A percentile compares a stretch with the other conserved stretches of the same genome.
phyloP scores from a whole-genome alignment of 1,140 invertebrate genomes.

The Cyclargus thomasi region DNA sequence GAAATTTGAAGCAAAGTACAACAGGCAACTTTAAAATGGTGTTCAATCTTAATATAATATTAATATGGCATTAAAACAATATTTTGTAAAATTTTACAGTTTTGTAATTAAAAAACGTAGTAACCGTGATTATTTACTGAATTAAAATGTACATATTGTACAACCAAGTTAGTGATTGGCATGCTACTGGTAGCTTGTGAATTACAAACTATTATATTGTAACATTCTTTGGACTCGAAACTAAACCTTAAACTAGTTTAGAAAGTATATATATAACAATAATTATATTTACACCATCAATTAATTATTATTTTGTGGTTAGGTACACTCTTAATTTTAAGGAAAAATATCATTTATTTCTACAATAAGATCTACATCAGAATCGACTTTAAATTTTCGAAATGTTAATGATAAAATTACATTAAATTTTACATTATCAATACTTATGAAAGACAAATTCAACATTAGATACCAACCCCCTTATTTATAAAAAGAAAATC shows the following conservation, averaged over 20 bases:
- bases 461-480: constrained; percentile 16
- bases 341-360: neutral
- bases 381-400: constrained; percentile 6
- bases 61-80: neutral
- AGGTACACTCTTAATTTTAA: neutral
- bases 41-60: neutral
- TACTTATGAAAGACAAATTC: constrained; percentile 16
- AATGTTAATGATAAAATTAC: constrained; percentile 12
- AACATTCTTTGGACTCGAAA: neutral
- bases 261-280: neutral
- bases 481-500: too few species aligned
- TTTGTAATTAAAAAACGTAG: neutral
- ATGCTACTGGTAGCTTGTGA: neutral
- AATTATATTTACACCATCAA: neutral
- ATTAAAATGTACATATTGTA: neutral
- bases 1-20: neutral
- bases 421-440: constrained; percentile 6
- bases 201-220: neutral
- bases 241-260: too few species aligned
- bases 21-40: neutral
- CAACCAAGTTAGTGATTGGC: neutral
- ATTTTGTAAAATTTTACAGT: neutral
- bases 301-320: neutral
- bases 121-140: neutral
- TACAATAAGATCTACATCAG: neutral